These are phyloP conservation scores for Oplegnathus fasciatus DNA, from an alignment of 2,113 vertebrate genomes.

Conservation along the genomic window DNA sequence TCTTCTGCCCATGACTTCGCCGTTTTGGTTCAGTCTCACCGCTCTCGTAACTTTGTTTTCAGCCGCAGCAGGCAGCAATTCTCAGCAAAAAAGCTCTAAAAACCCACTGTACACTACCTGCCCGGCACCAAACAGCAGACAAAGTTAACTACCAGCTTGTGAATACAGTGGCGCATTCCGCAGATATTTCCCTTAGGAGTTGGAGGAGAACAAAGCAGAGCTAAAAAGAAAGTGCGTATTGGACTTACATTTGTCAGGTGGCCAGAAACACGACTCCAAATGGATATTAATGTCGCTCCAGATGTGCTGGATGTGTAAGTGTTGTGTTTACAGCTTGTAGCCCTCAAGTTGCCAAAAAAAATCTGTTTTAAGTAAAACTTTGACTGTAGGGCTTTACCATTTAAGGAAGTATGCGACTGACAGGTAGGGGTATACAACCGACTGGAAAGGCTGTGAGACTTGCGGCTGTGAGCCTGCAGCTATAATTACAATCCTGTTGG, in stretches of 20 bases:
- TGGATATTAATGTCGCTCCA: neutral
- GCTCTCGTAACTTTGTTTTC: no score
- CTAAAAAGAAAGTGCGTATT: no score
- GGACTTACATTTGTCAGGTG: no score
- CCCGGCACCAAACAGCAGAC: no score
- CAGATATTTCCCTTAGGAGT: no score
- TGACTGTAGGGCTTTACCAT: neutral
- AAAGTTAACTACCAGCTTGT: neutral
- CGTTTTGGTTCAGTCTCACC: no score
- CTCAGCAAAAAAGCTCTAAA: no score
- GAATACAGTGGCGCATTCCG: neutral
- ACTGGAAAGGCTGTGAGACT: slow-evolving; percentile 47
- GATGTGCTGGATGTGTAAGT: neutral
- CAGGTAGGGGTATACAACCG: slow-evolving; percentile 15
- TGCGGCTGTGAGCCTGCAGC: slow-evolving; percentile 46
- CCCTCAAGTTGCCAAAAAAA: neutral
- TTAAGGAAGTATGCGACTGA: slow-evolving; percentile 13
- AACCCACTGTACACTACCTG: no score
- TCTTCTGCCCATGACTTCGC: no score
- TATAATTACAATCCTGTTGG: slow-evolving; percentile 57
- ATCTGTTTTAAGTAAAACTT: neutral
- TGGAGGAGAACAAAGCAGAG: no score
- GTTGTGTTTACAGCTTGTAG: neutral
- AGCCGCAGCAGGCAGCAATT: no score
- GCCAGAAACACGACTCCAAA: neutral